These are phyloP conservation scores for Panagrolaimus sp. DNA, from an alignment of 1,140 invertebrate genomes.

Conservation along the genomic window DNA sequence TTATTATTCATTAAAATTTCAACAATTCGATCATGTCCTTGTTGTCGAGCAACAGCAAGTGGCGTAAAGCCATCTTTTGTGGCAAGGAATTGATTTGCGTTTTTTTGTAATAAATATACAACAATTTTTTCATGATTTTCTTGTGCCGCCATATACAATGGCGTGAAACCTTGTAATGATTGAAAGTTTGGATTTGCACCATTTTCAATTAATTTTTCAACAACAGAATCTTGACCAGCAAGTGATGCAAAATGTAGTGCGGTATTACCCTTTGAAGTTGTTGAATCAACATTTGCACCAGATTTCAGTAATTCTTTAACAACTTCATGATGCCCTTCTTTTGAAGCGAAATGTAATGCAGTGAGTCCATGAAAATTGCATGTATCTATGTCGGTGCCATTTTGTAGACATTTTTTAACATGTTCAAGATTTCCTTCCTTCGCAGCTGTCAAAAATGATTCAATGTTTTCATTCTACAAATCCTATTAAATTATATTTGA, in stretches of 20 bases:
- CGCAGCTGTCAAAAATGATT: slow-evolving; percentile 79
- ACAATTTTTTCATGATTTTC: slow-evolving; percentile 97
- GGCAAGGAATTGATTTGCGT: slow-evolving; percentile 91
- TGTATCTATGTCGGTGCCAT: slow-evolving; percentile 83
- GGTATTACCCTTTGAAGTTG: slow-evolving; percentile 97
- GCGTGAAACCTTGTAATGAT: slow-evolving; percentile 96
- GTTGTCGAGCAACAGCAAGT: slow-evolving; percentile 88
- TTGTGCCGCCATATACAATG: slow-evolving; percentile 97
- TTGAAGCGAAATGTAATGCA: slow-evolving; percentile 92
- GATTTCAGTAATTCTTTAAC: slow-evolving; percentile 85
- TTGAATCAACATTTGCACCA: slow-evolving; percentile 91
- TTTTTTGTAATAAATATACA: slow-evolving; percentile 81
- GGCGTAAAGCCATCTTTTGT: slow-evolving; percentile 97
- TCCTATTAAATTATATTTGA: too few species aligned
- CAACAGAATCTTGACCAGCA: slow-evolving; percentile 90
- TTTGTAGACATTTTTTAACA: slow-evolving; percentile 88
- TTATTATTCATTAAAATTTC: slow-evolving; percentile 85
- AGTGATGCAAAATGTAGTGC: slow-evolving; percentile 95
- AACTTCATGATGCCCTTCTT: slow-evolving; percentile 92
- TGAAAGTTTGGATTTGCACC: slow-evolving; percentile 94
- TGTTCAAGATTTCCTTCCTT: slow-evolving; percentile 93
- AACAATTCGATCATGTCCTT: slow-evolving; percentile 91
- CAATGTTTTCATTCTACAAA: slow-evolving; percentile 48
- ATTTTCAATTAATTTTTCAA: slow-evolving; percentile 85
- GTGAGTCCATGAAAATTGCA: slow-evolving; percentile 98